phyloP scores from a whole-genome alignment of 2,797 vertebrate species.

The Pampus argenteus region DNA sequence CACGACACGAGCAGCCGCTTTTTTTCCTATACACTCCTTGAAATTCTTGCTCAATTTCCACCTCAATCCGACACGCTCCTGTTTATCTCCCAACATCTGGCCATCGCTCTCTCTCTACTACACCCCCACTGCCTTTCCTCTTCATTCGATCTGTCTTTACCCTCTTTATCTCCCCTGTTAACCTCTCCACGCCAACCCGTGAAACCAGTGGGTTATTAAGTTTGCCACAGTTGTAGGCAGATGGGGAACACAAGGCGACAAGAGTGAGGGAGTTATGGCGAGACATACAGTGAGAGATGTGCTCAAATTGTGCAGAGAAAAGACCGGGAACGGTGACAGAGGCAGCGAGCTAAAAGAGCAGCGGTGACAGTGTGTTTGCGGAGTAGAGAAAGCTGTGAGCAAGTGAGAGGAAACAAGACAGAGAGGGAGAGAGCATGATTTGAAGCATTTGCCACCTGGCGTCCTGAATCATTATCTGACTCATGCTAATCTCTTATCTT shows the following conservation, averaged over 20 bases:
- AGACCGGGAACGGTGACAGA: constrained; percentile 37
- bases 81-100: constrained; percentile 74
- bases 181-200: constrained; percentile 67
- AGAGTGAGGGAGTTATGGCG: constrained; percentile 25
- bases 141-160: constrained; percentile 70
- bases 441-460: constrained; percentile 83
- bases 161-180: constrained; percentile 73
- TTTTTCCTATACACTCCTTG: constrained; percentile 58
- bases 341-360: constrained; percentile 45
- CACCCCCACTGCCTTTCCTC: constrained; percentile 44
- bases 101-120: constrained; percentile 50
- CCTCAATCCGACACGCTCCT: constrained; percentile 65
- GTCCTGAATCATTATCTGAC: constrained; percentile 85
- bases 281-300: constrained; percentile 17
- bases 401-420: constrained; percentile 52
- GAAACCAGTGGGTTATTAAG: constrained; percentile 69
- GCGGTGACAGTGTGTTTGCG: constrained; percentile 39
- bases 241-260: constrained; percentile 37
- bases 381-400: constrained; percentile 42
- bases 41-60: constrained; percentile 70
- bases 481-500: constrained; percentile 84
- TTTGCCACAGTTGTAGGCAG: constrained; percentile 59
- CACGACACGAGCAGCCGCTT: constrained; percentile 50
- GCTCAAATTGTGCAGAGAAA: constrained; percentile 35
- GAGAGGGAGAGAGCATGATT: constrained; percentile 63